Conservation (phyloP, 2,113 vertebrate species). For the Peromyscus maniculatus region DNA sequence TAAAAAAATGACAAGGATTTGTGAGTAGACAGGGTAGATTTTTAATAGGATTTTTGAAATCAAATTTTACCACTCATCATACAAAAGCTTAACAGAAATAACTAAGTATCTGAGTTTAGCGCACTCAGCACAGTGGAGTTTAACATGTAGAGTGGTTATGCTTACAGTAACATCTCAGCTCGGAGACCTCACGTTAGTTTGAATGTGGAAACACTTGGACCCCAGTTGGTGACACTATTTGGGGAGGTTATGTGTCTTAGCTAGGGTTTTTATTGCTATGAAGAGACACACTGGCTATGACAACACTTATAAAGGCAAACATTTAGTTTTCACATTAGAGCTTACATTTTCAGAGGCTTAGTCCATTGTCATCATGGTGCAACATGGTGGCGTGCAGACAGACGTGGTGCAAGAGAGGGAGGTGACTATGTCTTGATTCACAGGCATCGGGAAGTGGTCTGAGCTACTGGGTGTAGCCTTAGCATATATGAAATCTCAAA, state of each 20-base stretch:
- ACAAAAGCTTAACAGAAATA: background rate
- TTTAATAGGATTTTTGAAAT: slow-evolving; percentile 54
- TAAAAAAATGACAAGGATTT: background rate
- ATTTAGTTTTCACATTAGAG: too few species aligned
- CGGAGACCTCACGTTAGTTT: background rate
- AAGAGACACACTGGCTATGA: too few species aligned
- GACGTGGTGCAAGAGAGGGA: too few species aligned
- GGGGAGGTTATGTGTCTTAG: background rate
- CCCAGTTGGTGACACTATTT: background rate
- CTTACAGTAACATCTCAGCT: background rate
- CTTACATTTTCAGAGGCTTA: too few species aligned
- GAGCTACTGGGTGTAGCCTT: too few species aligned
- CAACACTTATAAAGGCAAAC: too few species aligned
- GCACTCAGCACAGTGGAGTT: background rate
- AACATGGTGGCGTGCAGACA: too few species aligned
- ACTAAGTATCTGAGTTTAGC: background rate
- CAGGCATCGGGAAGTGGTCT: too few species aligned
- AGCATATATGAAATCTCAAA: too few species aligned
- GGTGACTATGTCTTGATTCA: too few species aligned
- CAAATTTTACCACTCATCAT: background rate
- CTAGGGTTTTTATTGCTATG: too few species aligned
- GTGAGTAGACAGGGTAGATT: background rate
- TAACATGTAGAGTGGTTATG: background rate
- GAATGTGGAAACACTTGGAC: background rate
- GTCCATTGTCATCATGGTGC: too few species aligned